phyloP scores from a whole-genome alignment of 1,140 invertebrate genomes.

The Ceratina australensis region DNA sequence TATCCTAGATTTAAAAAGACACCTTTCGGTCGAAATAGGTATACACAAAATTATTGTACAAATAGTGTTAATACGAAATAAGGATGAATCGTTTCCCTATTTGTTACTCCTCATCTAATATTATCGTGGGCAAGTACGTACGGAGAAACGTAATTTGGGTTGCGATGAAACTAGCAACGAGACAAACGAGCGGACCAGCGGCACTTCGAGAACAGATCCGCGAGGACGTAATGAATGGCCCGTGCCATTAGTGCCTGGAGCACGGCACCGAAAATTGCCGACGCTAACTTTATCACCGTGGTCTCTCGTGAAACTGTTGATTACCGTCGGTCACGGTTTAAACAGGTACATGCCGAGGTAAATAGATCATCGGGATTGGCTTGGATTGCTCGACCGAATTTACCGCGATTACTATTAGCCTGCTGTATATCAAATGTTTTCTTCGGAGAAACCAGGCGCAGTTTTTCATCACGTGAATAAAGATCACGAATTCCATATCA shows the following conservation, averaged over 20 bases:
- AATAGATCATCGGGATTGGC: neutral
- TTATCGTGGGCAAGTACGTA: too few relatives aligned
- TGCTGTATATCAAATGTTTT: too few relatives aligned
- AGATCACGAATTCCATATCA: too few relatives aligned
- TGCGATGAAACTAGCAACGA: conserved; percentile 20
- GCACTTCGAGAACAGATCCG: conserved; percentile 19
- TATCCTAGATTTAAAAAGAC: too few relatives aligned
- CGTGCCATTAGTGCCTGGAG: conserved; percentile 4
- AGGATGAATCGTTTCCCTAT: too few relatives aligned
- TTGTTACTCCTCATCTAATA: too few relatives aligned
- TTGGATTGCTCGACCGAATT: neutral
- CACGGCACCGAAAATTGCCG: conserved; percentile 25
- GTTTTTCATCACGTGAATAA: too few relatives aligned
- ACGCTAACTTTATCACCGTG: conserved; percentile 23
- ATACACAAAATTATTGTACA: too few relatives aligned
- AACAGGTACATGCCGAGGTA: neutral
- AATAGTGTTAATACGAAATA: too few relatives aligned
- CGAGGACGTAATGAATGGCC: conserved; percentile 1
- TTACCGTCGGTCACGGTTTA: conserved; percentile 10
- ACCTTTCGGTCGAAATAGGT: too few relatives aligned
- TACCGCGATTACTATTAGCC: neutral
- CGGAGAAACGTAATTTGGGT: conserved; percentile 62
- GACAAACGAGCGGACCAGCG: conserved; percentile 6
- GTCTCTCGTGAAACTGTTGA: conserved; percentile 15
- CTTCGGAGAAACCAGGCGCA: too few relatives aligned